Evolutionary conservation across 2,888 invertebrate species (phyloP).

Genomic region (Heliconius charithonia): DNA sequence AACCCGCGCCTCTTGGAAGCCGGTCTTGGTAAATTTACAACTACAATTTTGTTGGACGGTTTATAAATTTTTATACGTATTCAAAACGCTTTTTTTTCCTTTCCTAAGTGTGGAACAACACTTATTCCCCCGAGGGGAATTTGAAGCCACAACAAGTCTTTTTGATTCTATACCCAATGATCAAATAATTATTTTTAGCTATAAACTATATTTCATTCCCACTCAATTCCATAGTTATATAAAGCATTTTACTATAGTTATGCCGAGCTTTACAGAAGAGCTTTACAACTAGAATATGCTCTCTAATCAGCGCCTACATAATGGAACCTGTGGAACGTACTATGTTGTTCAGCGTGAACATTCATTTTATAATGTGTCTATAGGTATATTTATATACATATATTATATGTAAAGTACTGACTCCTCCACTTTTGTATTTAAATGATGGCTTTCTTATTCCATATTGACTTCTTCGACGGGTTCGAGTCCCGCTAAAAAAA

Average conservation of each 20-base stretch:
- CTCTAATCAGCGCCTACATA: conserved; percentile 17
- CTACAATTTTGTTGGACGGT: no score
- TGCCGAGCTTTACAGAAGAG: background rate
- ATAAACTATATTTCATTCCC: background rate
- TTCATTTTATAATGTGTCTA: background rate
- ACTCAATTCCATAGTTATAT: background rate
- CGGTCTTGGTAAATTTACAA: no score
- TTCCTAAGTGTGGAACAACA: no score
- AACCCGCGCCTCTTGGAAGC: no score
- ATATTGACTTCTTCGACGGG: no score
- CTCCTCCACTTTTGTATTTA: no score
- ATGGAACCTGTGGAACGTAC: background rate
- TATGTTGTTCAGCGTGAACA: conserved; percentile 14
- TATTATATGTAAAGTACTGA: background rate
- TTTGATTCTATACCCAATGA: background rate
- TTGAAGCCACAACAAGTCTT: no score
- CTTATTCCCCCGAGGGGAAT: no score
- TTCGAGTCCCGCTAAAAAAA: no score
- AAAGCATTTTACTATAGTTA: conserved; percentile 1
- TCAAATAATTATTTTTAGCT: background rate
- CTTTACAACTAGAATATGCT: conserved; percentile 11
- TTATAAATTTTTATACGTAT: no score
- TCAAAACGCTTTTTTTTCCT: no score
- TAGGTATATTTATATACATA: background rate
- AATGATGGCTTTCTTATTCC: no score